Conservation (phyloP, 64 coral and sea anemone species). For the Montipora capricornis region DNA sequence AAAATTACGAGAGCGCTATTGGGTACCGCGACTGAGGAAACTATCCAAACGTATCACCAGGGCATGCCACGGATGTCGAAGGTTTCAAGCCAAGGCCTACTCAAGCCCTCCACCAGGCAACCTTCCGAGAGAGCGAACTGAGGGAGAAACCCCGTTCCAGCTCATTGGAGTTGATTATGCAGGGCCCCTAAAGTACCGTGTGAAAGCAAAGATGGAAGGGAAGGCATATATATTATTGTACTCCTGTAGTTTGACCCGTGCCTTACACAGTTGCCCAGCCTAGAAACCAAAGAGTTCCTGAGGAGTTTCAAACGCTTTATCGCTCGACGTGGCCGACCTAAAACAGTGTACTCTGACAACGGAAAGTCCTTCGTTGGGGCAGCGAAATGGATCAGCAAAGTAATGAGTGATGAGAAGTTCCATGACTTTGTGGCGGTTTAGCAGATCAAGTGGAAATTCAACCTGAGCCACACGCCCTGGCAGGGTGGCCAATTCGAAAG, state of each 20-base stretch:
- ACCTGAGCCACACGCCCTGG: background rate
- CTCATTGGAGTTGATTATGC: slow-evolving; percentile 63
- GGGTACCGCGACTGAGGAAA: slow-evolving; percentile 40
- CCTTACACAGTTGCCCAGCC: slow-evolving; percentile 57
- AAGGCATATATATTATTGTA: slow-evolving; percentile 71
- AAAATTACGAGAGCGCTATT: slow-evolving; percentile 38
- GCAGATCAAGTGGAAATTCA: background rate
- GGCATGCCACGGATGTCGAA: slow-evolving; percentile 25
- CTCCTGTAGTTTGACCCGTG: slow-evolving; percentile 62
- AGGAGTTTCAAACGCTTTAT: background rate
- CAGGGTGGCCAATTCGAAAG: slow-evolving; percentile 9
- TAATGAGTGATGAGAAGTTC: background rate
- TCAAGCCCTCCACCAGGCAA: slow-evolving; percentile 20
- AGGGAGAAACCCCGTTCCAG: slow-evolving; percentile 22
- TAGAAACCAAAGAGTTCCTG: slow-evolving; percentile 26
- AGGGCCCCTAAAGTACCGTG: slow-evolving; percentile 45
- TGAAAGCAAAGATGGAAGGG: slow-evolving; percentile 18
- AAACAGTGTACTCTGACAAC: background rate
- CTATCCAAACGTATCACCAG: slow-evolving; percentile 5
- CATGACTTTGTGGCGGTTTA: background rate
- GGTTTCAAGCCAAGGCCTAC: slow-evolving; percentile 36
- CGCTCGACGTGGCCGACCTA: background rate
- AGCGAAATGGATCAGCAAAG: background rate
- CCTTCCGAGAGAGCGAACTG: slow-evolving; percentile 26
- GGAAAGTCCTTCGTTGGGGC: too few relatives aligned